Conservation (phyloP, 2,888 invertebrate species). For the Omphaloscelis lunosa region DNA sequence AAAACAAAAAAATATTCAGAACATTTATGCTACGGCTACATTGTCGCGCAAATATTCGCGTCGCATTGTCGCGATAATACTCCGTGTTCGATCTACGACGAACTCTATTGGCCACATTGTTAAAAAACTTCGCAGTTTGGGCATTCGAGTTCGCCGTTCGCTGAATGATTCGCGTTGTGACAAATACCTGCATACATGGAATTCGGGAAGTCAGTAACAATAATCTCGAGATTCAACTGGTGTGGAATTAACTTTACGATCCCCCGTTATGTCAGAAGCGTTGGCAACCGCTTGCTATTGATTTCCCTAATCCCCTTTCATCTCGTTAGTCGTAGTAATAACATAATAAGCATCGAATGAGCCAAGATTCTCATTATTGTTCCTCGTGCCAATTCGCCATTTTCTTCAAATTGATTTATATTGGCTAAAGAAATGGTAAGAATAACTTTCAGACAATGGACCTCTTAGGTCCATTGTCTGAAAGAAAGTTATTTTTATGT, state of each 20-base stretch:
- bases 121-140: no score
- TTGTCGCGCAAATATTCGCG: no score
- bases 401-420: slow-evolving; percentile 37
- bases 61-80: no score
- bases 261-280: neutral
- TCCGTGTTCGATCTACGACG: no score
- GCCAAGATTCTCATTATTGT: slow-evolving; percentile 31
- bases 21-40: no score
- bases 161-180: no score
- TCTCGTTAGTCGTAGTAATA: slow-evolving; percentile 19
- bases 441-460: no score
- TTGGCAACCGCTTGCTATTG: slow-evolving; percentile 11
- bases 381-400: neutral
- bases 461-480: neutral
- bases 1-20: no score
- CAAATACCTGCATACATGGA: neutral
- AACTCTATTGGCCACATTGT: no score
- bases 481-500: neutral
- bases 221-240: neutral
- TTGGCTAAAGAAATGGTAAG: neutral
- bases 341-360: slow-evolving; percentile 30
- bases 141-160: no score
- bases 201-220: neutral
- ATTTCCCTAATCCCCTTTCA: slow-evolving; percentile 15
- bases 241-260: neutral